Evolutionary conservation across 2,888 invertebrate species (phyloP).

Genomic region (Xanthia togata): DNA sequence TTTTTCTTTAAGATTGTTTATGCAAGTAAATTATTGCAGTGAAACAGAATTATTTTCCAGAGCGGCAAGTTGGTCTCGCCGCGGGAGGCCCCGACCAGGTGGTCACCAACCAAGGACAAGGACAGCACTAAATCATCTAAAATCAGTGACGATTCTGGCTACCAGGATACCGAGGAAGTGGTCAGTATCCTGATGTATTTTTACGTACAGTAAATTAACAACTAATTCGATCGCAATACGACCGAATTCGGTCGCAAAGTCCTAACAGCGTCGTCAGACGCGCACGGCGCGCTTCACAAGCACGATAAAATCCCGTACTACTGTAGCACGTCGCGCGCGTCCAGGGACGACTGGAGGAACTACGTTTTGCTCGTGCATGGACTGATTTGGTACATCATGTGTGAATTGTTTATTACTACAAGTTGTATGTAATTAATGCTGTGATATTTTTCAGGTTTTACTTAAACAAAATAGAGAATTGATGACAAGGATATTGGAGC

Average conservation of each 20-base stretch:
- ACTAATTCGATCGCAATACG: too few relatives aligned
- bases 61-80: neutral
- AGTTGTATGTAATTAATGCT: neutral
- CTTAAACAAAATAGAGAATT: slow-evolving; percentile 68
- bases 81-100: neutral
- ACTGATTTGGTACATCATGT: too few relatives aligned
- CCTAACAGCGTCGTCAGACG: too few relatives aligned
- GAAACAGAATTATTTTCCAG: slow-evolving; percentile 25
- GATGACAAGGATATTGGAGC: slow-evolving; percentile 72
- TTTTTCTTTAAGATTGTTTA: neutral
- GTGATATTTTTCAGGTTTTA: slow-evolving; percentile 57
- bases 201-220: neutral
- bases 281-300: too few relatives aligned
- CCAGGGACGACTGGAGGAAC: too few relatives aligned
- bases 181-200: slow-evolving; percentile 47
- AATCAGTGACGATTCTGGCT: slow-evolving; percentile 80
- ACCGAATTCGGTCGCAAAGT: too few relatives aligned
- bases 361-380: neutral
- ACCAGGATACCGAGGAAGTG: slow-evolving; percentile 73
- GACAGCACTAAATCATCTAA: slow-evolving; percentile 57
- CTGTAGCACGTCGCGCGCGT: too few relatives aligned
- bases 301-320: too few relatives aligned
- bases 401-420: too few relatives aligned
- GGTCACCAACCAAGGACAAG: neutral
- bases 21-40: neutral